Percentiles rank a stretch among this genome's conserved stretches.
These are phyloP conservation scores for Leptestheria dahalacensis DNA, from an alignment of 1,140 invertebrate genomes.

Conservation along the genomic window DNA sequence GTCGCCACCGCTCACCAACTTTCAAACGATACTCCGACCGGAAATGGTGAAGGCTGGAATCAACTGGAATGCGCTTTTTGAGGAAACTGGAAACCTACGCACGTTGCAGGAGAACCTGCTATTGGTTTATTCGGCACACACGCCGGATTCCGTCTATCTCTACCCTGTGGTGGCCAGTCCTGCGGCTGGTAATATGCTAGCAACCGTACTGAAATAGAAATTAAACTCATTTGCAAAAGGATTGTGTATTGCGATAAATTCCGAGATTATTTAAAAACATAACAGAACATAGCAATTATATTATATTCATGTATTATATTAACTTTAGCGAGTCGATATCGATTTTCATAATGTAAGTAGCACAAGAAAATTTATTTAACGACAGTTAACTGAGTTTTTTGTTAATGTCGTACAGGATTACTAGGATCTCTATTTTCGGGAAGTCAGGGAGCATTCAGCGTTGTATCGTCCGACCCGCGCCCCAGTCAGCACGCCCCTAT, in stretches of 20 bases:
- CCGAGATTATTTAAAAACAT: too few species aligned
- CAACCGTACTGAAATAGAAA: too few species aligned
- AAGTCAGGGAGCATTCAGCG: slow-evolving; percentile 32
- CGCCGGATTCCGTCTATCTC: slow-evolving; percentile 36
- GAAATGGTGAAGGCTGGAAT: slow-evolving; percentile 28
- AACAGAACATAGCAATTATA: too few species aligned
- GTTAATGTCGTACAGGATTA: slow-evolving; percentile 19
- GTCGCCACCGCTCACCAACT: slow-evolving; percentile 31
- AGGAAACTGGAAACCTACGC: slow-evolving; percentile 23
- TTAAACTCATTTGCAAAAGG: too few species aligned
- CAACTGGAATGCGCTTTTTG: slow-evolving; percentile 32
- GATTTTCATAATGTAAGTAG: too few species aligned
- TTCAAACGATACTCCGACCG: slow-evolving; percentile 29
- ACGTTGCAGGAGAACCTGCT: slow-evolving; percentile 39
- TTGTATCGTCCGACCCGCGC: slow-evolving; percentile 30
- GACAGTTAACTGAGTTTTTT: not conserved
- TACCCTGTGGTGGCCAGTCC: slow-evolving; percentile 40
- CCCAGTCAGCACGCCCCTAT: slow-evolving; percentile 34
- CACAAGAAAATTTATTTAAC: too few species aligned
- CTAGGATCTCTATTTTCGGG: slow-evolving; percentile 29
- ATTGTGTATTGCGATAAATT: too few species aligned
- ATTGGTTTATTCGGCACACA: slow-evolving; percentile 39
- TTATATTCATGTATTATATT: too few species aligned
- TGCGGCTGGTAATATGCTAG: slow-evolving; percentile 37
- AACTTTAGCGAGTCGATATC: too few species aligned